phyloP scores from a whole-genome alignment of 2,888 invertebrate species.

The Congeria kusceri region DNA sequence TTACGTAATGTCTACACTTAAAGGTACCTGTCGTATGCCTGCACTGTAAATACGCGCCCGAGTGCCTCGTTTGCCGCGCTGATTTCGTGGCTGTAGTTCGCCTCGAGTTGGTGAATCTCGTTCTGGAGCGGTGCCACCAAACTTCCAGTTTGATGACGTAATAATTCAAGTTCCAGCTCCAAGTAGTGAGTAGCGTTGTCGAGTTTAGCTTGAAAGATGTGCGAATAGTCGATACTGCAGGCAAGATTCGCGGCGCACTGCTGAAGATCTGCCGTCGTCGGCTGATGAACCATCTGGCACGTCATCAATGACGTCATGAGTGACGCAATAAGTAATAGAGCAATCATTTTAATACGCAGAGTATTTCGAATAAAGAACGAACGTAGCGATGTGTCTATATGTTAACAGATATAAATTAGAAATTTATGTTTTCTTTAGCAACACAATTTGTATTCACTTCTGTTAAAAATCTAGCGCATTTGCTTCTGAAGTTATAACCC shows the following conservation, averaged over 20 bases:
- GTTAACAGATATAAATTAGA: too few species aligned
- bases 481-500: too few species aligned
- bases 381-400: too few species aligned
- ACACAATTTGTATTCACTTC: too few species aligned
- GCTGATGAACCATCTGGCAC: constrained; percentile 7
- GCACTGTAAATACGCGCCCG: constrained; percentile 23
- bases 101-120: constrained; percentile 31
- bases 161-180: constrained; percentile 45
- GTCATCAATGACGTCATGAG: too few species aligned
- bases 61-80: constrained; percentile 30
- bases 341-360: too few species aligned
- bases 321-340: too few species aligned
- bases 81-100: constrained; percentile 36
- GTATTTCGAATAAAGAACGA: too few species aligned
- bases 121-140: constrained; percentile 39
- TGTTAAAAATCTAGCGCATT: too few species aligned
- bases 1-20: too few species aligned
- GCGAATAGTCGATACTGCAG: constrained; percentile 56
- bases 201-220: constrained; percentile 54
- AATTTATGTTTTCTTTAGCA: too few species aligned
- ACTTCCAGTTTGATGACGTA: constrained; percentile 34
- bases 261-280: constrained; percentile 25
- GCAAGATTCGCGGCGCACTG: constrained; percentile 61
- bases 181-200: constrained; percentile 50
- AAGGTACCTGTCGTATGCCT: constrained; percentile 55